phyloP scores from a whole-genome alignment of 2,888 invertebrate genomes.

The Phengaris alcon region DNA sequence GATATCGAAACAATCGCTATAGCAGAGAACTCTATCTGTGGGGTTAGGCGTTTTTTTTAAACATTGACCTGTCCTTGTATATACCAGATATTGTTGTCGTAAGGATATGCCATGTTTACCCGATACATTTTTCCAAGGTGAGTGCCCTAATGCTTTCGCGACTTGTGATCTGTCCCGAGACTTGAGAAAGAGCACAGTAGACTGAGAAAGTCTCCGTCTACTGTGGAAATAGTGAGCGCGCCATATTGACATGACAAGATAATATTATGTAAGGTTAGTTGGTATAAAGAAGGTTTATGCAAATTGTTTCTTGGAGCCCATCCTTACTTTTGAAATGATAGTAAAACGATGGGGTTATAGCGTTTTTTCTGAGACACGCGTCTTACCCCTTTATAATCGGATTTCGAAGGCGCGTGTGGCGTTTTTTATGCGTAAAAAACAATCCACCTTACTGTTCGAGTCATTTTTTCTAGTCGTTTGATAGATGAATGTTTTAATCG shows the following conservation, averaged over 20 bases:
- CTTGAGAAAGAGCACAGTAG: too few relatives aligned
- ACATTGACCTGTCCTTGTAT: too few relatives aligned
- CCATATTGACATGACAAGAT: too few relatives aligned
- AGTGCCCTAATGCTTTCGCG: not conserved
- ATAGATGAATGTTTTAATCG: constrained; percentile 76
- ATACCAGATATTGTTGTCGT: not conserved
- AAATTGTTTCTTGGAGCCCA: not conserved
- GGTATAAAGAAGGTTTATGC: not conserved
- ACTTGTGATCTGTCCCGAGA: not conserved
- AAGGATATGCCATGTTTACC: not conserved
- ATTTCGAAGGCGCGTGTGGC: constrained; percentile 69
- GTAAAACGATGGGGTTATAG: not conserved
- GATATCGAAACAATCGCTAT: constrained; percentile 71
- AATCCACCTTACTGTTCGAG: constrained; percentile 73
- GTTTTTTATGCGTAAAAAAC: constrained; percentile 67
- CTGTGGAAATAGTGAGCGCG: too few relatives aligned
- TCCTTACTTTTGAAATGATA: not conserved
- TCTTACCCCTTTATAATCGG: constrained; percentile 76
- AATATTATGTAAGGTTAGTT: not conserved
- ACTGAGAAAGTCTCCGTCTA: too few relatives aligned
- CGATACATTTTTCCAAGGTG: not conserved
- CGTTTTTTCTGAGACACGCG: constrained; percentile 55
- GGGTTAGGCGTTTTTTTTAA: constrained; percentile 59
- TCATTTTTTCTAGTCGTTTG: constrained; percentile 65
- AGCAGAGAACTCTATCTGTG: constrained; percentile 73